These are phyloP conservation scores for Leucoma salicis DNA, from an alignment of 2,888 invertebrate genomes.

Conservation along the genomic window DNA sequence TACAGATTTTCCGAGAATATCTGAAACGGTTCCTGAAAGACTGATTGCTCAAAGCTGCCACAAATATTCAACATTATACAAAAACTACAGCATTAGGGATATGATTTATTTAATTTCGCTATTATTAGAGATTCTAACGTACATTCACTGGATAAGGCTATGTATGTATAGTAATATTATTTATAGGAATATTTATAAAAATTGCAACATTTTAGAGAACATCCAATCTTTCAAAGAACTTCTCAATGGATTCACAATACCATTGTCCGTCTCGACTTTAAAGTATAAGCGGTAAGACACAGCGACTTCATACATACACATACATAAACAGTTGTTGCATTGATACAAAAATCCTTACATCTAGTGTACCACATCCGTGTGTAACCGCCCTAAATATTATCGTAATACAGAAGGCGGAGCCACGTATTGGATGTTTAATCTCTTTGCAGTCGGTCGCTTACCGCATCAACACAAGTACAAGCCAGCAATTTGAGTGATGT, in stretches of 20 bases:
- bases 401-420: conserved; percentile 27
- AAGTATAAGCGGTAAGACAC: background rate
- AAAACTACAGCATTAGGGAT: background rate
- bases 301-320: background rate
- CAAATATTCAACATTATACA: background rate
- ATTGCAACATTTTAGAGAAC: conserved; percentile 8
- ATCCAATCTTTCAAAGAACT: conserved; percentile 35
- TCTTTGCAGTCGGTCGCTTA: conserved; percentile 26
- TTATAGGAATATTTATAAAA: conserved; percentile 9
- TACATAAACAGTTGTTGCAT: background rate
- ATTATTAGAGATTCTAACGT: conserved; percentile 1
- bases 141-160: background rate
- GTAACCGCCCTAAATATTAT: conserved; percentile 19
- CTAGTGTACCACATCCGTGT: too few species aligned
- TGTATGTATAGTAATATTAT: background rate
- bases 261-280: conserved; percentile 9
- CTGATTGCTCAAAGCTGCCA: conserved; percentile 32
- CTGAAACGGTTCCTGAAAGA: conserved; percentile 30
- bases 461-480: conserved; percentile 38
- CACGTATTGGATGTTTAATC: conserved; percentile 19
- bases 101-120: conserved; percentile 1
- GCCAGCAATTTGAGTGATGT: conserved; percentile 35
- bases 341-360: background rate
- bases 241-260: conserved; percentile 3
- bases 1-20: background rate